These are phyloP conservation scores for Drosophila leonis DNA, from an alignment of 2,888 invertebrate genomes.

Conservation along the genomic window DNA sequence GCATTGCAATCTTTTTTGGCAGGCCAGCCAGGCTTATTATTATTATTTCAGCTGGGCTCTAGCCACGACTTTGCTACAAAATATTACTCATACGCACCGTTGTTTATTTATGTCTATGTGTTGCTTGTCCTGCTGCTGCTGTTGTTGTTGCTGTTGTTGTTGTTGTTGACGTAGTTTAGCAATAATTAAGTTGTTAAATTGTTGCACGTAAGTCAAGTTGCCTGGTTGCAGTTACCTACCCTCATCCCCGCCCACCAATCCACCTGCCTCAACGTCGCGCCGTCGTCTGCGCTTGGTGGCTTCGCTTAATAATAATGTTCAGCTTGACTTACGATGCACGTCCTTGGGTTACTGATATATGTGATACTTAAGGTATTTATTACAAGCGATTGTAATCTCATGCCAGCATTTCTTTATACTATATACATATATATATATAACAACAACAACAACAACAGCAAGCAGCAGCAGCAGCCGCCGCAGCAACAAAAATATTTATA, in stretches of 20 bases:
- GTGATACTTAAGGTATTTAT: constrained; percentile 84
- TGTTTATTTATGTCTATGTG: constrained; percentile 72
- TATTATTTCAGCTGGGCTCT: constrained; percentile 39
- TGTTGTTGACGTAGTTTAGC: constrained; percentile 80
- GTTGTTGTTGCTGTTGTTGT: constrained; percentile 39
- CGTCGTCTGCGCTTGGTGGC: constrained; percentile 46
- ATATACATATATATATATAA: constrained; percentile 24
- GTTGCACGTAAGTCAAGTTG: constrained; percentile 81
- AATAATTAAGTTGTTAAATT: constrained; percentile 84
- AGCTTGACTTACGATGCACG: constrained; percentile 79
- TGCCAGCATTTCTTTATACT: constrained; percentile 71
- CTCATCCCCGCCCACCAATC: constrained; percentile 8
- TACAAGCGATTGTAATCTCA: constrained; percentile 83
- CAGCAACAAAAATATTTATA: constrained; percentile 70
- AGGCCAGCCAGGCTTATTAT: constrained; percentile 58
- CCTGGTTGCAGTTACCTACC: constrained; percentile 16
- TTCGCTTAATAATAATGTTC: constrained; percentile 80
- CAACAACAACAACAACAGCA: constrained; percentile 7
- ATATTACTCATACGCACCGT: constrained; percentile 79
- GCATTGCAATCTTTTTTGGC: constrained; percentile 74
- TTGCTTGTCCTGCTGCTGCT: constrained; percentile 17
- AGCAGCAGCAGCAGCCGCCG: constrained; percentile 17
- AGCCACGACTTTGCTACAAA: constrained; percentile 57
- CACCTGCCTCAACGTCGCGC: constrained; percentile 21
- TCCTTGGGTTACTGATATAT: constrained; percentile 83